These are phyloP conservation scores for Bellardia pandia DNA, from an alignment of 2,888 invertebrate species.

Conservation along the genomic window DNA sequence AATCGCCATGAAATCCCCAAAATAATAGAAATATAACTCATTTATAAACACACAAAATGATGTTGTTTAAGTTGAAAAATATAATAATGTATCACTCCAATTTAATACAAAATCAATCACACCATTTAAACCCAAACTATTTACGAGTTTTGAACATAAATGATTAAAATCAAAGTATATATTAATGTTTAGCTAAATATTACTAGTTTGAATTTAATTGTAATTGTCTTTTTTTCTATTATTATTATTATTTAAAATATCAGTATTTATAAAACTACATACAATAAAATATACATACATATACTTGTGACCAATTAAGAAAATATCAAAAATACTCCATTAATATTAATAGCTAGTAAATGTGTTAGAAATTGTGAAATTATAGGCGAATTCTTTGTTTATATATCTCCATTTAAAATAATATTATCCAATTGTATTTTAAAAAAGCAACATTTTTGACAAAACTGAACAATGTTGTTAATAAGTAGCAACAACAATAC, in stretches of 20 bases:
- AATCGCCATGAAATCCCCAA: no score
- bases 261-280: conserved; percentile 10
- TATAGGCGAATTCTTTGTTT: not conserved
- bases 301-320: conserved; percentile 43
- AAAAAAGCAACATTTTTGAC: no score
- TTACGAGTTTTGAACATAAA: conserved; percentile 19
- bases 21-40: no score
- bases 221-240: not conserved
- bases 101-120: not conserved
- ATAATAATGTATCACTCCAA: not conserved
- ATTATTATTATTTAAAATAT: conserved; percentile 11
- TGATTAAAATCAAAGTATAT: not conserved
- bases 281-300: conserved; percentile 13
- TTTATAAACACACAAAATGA: not conserved
- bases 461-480: no score
- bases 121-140: conserved; percentile 24
- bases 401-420: no score
- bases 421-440: no score
- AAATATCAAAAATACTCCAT: not conserved
- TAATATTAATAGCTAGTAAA: conserved; percentile 22
- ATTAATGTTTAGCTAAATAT: conserved; percentile 50
- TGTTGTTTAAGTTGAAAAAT: not conserved
- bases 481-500: no score
- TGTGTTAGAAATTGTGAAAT: conserved; percentile 29
- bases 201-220: conserved; percentile 22